Percentiles rank a stretch among this genome's conserved stretches.
These are phyloP conservation scores for Amphiura filiformis DNA, from an alignment of 35 echinoderm and acorn worm species.

Conservation along the genomic window DNA sequence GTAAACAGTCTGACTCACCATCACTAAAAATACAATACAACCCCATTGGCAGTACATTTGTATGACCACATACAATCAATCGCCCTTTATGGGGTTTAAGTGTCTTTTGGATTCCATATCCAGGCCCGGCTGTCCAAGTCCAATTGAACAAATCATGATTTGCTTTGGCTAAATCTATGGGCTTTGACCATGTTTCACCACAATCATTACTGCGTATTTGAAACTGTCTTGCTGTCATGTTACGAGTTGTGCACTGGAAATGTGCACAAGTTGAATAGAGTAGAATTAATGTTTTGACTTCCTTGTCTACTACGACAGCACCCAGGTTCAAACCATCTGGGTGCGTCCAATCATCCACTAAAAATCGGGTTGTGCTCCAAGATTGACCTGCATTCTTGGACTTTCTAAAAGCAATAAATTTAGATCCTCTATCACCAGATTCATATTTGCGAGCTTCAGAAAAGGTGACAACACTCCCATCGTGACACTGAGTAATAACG, in stretches of 20 bases:
- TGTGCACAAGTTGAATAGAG: constrained; percentile 73
- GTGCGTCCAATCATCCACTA: constrained; percentile 56
- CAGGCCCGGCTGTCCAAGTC: constrained; percentile 63
- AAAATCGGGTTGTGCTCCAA: constrained; percentile 9
- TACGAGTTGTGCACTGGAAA: not conserved
- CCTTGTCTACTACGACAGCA: constrained; percentile 56
- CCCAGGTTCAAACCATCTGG: constrained; percentile 74
- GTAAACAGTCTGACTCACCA: no score
- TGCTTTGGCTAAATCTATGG: constrained; percentile 48
- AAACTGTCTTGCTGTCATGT: constrained; percentile 32
- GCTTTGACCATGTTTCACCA: constrained; percentile 55
- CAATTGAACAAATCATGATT: constrained; percentile 45
- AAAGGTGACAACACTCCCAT: constrained; percentile 62
- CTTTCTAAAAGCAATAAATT: constrained; percentile 52
- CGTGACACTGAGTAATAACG: constrained; percentile 40
- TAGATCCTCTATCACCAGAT: constrained; percentile 46
- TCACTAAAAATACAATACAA: constrained; percentile 78
- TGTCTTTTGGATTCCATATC: constrained; percentile 85
- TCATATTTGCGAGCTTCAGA: constrained; percentile 71
- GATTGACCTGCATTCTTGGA: not conserved
- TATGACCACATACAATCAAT: constrained; percentile 78
- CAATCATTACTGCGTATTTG: constrained; percentile 62
- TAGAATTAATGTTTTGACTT: constrained; percentile 49
- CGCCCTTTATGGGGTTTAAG: constrained; percentile 61
- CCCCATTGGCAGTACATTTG: constrained; percentile 14